Conservation (phyloP, 1,140 invertebrate genomes). For the Diploscapter pachys region DNA sequence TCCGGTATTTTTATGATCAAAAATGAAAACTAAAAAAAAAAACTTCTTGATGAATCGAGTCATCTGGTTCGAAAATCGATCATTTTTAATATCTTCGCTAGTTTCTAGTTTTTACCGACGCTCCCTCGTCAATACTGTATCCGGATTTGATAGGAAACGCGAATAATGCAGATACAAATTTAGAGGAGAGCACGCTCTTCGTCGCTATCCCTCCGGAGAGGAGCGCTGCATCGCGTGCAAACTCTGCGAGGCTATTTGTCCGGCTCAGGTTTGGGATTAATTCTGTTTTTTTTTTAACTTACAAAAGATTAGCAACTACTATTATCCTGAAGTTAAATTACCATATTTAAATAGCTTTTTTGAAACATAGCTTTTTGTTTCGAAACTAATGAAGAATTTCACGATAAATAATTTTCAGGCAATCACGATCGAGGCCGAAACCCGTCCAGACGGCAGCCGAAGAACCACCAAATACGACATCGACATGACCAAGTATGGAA, state of each 20-base stretch:
- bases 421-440: conserved; percentile 97
- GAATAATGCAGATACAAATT: not conserved
- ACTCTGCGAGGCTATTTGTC: conserved; percentile 95
- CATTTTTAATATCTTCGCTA: too few species aligned
- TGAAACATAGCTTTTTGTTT: too few species aligned
- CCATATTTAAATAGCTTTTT: too few species aligned
- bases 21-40: too few species aligned
- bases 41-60: not conserved
- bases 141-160: too few species aligned
- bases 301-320: too few species aligned
- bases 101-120: too few species aligned
- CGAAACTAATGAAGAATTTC: too few species aligned
- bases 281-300: conserved; percentile 13
- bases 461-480: conserved; percentile 97
- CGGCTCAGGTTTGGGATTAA: conserved; percentile 72
- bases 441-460: conserved; percentile 87
- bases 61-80: too few species aligned
- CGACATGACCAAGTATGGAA: conserved; percentile 85
- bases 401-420: conserved; percentile 66
- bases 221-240: conserved; percentile 98
- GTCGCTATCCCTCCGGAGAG: conserved; percentile 87
- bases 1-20: conserved; percentile 64
- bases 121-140: too few species aligned
- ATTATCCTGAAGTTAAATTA: too few species aligned
- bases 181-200: conserved; percentile 32